Percentiles rank a stretch among this genome's conserved stretches.
Evolutionary conservation across 1,140 invertebrate species (phyloP).

Genomic region (Drosophila lacteicornis): DNA sequence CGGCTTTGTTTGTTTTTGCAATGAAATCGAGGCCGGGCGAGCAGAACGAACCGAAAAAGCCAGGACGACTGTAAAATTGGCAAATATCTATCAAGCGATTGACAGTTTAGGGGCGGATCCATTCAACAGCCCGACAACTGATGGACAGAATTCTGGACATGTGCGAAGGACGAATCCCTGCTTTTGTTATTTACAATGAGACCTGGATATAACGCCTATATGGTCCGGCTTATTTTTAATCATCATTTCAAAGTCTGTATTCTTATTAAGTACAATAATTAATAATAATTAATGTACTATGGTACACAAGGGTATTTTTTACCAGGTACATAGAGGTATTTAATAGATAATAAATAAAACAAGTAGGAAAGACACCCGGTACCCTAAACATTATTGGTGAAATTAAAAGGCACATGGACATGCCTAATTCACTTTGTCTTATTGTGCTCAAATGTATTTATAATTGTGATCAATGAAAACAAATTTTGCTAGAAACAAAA

Average conservation of each 20-base stretch:
- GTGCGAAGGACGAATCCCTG: conserved; percentile 36
- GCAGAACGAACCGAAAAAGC: conserved; percentile 16
- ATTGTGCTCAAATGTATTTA: too few species aligned
- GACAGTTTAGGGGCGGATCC: conserved; percentile 61
- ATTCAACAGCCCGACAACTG: conserved; percentile 52
- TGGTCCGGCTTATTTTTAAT: conserved; percentile 42
- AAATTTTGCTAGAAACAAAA: too few species aligned
- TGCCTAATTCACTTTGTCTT: too few species aligned
- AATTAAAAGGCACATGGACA: too few species aligned
- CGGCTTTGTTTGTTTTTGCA: conserved; percentile 78
- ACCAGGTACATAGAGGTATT: too few species aligned
- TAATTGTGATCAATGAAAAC: too few species aligned
- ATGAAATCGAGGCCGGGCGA: conserved; percentile 72
- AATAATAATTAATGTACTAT: too few species aligned
- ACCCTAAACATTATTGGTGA: too few species aligned
- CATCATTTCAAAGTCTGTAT: background rate
- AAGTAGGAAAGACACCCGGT: too few species aligned
- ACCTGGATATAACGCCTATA: conserved; percentile 53
- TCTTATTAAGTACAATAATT: too few species aligned
- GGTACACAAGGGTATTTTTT: too few species aligned
- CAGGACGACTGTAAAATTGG: conserved; percentile 65
- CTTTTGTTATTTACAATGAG: conserved; percentile 50
- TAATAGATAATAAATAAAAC: too few species aligned
- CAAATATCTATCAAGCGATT: conserved; percentile 73
- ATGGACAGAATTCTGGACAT: conserved; percentile 57